phyloP scores from a whole-genome alignment of 1,140 invertebrate genomes.

The Vanessa atalanta region DNA sequence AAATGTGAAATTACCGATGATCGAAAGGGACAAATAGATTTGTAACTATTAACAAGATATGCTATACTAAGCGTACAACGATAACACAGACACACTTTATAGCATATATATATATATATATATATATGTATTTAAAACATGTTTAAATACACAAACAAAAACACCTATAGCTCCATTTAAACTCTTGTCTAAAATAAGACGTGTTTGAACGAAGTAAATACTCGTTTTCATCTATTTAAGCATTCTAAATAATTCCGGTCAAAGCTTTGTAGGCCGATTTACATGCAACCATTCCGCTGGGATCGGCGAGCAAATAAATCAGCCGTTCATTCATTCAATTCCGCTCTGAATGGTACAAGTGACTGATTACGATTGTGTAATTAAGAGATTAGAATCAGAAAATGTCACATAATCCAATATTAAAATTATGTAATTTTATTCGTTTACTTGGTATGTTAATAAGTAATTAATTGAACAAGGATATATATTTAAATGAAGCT shows the following conservation, averaged over 20 bases:
- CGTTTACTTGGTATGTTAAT: neutral
- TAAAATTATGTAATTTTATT: slow-evolving; percentile 5
- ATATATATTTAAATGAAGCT: too few relatives aligned
- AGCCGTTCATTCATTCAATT: slow-evolving; percentile 59
- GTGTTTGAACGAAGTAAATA: slow-evolving; percentile 15
- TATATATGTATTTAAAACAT: too few relatives aligned
- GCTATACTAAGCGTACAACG: too few relatives aligned
- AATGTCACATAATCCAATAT: neutral
- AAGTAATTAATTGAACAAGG: too few relatives aligned
- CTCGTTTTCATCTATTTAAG: slow-evolving; percentile 51
- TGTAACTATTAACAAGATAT: too few relatives aligned
- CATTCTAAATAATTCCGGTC: slow-evolving; percentile 60
- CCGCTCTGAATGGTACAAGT: slow-evolving; percentile 38
- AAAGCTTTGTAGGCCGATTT: slow-evolving; percentile 57
- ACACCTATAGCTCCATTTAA: neutral
- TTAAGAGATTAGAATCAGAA: slow-evolving; percentile 8
- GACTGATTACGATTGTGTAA: slow-evolving; percentile 18
- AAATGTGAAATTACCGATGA: too few relatives aligned
- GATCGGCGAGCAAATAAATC: slow-evolving; percentile 63
- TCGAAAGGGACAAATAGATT: too few relatives aligned
- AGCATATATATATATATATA: too few relatives aligned
- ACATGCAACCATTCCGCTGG: slow-evolving; percentile 26
- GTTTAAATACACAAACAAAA: neutral
- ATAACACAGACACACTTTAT: too few relatives aligned
- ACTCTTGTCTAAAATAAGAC: slow-evolving; percentile 4